These are phyloP conservation scores for Notodromas monacha DNA, from an alignment of 2,888 invertebrate genomes.

Conservation along the genomic window DNA sequence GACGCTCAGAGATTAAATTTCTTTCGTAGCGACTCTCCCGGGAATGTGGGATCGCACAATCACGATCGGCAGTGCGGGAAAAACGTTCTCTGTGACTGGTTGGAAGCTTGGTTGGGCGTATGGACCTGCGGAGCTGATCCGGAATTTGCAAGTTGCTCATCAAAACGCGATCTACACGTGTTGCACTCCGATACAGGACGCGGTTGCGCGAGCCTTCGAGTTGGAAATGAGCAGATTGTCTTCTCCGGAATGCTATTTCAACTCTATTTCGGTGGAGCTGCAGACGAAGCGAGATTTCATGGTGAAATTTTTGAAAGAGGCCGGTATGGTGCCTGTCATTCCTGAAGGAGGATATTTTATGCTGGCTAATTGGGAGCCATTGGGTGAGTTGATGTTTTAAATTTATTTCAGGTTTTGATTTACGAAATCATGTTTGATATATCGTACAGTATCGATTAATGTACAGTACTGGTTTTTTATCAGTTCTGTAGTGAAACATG, in stretches of 20 bases:
- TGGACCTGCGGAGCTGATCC: constrained; percentile 44
- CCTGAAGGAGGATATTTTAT: constrained; percentile 96
- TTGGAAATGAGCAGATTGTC: constrained; percentile 34
- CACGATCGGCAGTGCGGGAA: constrained; percentile 86
- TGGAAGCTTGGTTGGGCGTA: constrained; percentile 94
- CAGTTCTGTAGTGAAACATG: too few relatives aligned
- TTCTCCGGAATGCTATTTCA: constrained; percentile 47
- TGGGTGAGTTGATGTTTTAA: constrained; percentile 22
- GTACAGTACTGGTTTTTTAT: too few relatives aligned
- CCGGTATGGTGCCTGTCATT: constrained; percentile 58
- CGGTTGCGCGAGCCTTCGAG: constrained; percentile 61
- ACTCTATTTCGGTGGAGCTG: constrained; percentile 35
- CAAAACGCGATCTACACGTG: constrained; percentile 81
- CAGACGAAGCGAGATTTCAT: constrained; percentile 43
- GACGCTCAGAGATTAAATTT: neutral
- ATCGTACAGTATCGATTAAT: too few relatives aligned
- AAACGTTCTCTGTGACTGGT: constrained; percentile 88
- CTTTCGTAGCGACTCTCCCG: constrained; percentile 36
- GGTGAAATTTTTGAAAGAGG: constrained; percentile 32
- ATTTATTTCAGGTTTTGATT: neutral
- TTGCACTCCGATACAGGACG: constrained; percentile 45
- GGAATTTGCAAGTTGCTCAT: constrained; percentile 49
- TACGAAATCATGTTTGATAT: too few relatives aligned
- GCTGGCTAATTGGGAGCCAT: constrained; percentile 55
- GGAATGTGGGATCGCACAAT: constrained; percentile 94